Base-by-base conservation (phyloP, 2,797 vertebrate species). In the Bryconaethiops microstoma region DNA sequence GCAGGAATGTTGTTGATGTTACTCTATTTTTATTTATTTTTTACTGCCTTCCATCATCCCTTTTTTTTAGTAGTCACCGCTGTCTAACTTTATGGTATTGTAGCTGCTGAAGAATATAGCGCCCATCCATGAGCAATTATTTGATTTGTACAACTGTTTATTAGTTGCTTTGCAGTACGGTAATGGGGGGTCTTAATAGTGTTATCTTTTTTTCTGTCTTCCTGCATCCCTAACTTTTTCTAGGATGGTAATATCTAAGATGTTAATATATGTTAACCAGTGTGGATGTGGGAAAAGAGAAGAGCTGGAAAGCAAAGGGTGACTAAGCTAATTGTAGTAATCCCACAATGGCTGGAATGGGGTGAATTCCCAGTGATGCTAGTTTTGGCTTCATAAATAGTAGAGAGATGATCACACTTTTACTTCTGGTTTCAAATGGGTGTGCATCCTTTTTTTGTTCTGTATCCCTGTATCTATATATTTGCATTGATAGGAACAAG, bases 311-410 rank as follows among this genome's bases (percentile, higher is more conserved):
- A 8, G 70, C 57, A 76, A 23, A 60, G n/a, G 12, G 7, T 57
- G 70, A 72, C 40, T 82, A 76, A 60, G 57, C 12, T 75, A 76
- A 78, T 59, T 77, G 16, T 77, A 0, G 55, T 76, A 63, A 73
- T 21, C 78, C 13, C 42, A 52, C 77, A 69, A 14, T 12, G 29
- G 4, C 40, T 83, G 79, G 76, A 84, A 85, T 83, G 72, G 68
- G 57, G 69, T 75, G 64, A 71, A 71, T 67, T 76, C 80, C 81
- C 75, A 80, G 59, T 80, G 59, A 29, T 78, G 78, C 83, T 84
- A 82, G 67, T 83, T 77, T 83, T 86, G 81, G 81, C 83, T 60
- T 74, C 70, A 76, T 79, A 74, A 71, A 40, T 57, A 8, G 74
- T 52, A 48, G 62, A 48, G 25, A 76, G 60, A 70, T 35, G 78